Percentiles rank a stretch among this genome's conserved stretches.
These are phyloP conservation scores for Allobates femoralis DNA, from an alignment of 2,797 vertebrate genomes.

Conservation along the genomic window DNA sequence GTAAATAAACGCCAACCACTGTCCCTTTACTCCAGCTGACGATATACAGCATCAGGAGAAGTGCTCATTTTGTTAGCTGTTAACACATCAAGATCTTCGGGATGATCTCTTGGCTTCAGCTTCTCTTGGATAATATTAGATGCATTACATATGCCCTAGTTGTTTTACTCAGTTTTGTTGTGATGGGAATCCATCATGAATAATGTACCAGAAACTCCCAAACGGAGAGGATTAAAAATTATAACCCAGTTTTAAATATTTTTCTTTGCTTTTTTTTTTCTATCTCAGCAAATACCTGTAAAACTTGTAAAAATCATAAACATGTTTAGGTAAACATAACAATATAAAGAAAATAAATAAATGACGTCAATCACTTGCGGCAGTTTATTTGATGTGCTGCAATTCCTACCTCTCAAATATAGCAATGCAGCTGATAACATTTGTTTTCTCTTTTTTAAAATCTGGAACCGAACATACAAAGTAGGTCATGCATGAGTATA, in stretches of 20 bases:
- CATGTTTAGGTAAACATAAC: not conserved
- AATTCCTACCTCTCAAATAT: not conserved
- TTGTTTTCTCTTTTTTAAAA: not conserved
- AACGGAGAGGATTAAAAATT: constrained; percentile 34
- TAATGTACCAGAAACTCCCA: constrained; percentile 53
- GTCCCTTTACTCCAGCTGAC: not conserved
- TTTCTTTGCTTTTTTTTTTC: not conserved
- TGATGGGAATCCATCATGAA: constrained; percentile 43
- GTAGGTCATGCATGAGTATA: constrained; percentile 7
- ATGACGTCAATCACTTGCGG: not conserved
- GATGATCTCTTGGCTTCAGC: constrained; percentile 24
- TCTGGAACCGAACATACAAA: not conserved
- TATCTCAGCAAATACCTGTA: constrained; percentile 3
- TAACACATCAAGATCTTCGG: constrained; percentile 5
- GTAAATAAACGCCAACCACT: not conserved
- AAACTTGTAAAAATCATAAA: not conserved
- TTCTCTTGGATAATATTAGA: constrained; percentile 55
- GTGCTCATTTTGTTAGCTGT: not conserved
- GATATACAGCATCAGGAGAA: not conserved
- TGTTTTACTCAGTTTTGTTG: constrained; percentile 59
- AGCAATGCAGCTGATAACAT: not conserved
- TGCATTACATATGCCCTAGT: constrained; percentile 57
- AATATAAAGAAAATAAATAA: not conserved
- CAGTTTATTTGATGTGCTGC: not conserved
- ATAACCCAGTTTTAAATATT: constrained; percentile 30